Conservation (phyloP, 2,888 invertebrate species). For the Epistrophella euchroma region DNA sequence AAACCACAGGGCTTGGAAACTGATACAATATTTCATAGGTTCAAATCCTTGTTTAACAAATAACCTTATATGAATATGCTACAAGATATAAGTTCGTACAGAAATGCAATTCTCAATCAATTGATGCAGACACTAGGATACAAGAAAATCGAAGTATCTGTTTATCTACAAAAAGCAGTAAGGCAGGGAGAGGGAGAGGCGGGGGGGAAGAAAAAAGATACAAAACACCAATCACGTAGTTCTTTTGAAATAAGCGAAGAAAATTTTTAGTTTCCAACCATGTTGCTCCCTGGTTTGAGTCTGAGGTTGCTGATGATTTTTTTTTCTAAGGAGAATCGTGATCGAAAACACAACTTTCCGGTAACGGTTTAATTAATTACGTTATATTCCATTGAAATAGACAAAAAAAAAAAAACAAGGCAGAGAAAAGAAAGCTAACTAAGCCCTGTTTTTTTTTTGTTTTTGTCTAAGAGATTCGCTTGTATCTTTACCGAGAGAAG, state of each 20-base stretch:
- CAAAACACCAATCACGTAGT: constrained; percentile 72
- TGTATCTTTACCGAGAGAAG: constrained; percentile 36
- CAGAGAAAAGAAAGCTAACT: constrained; percentile 68
- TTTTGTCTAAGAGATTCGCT: constrained; percentile 20
- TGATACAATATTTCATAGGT: constrained; percentile 42
- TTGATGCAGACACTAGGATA: constrained; percentile 66
- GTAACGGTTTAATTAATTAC: constrained; percentile 84
- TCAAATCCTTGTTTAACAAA: constrained; percentile 63
- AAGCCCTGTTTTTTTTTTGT: constrained; percentile 52
- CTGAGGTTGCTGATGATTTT: constrained; percentile 39
- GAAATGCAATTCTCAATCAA: constrained; percentile 54
- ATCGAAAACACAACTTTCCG: constrained; percentile 77
- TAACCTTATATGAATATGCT: constrained; percentile 49
- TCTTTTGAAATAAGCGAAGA: constrained; percentile 66
- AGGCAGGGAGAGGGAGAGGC: not conserved
- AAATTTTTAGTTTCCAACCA: constrained; percentile 64
- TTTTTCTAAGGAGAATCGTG: constrained; percentile 66
- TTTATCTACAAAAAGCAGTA: constrained; percentile 1
- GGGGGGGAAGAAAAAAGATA: not conserved
- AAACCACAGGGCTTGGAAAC: not conserved
- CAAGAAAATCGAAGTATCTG: constrained; percentile 36
- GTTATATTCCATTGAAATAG: constrained; percentile 78
- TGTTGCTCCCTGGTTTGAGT: constrained; percentile 42
- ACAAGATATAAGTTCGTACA: constrained; percentile 25
- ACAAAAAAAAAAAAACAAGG: constrained; percentile 52